Evolutionary conservation across 1,140 invertebrate genomes (phyloP), one percentile per base, ranked within the genome.

Genomic region (Himalopsyche phryganea): DNA sequence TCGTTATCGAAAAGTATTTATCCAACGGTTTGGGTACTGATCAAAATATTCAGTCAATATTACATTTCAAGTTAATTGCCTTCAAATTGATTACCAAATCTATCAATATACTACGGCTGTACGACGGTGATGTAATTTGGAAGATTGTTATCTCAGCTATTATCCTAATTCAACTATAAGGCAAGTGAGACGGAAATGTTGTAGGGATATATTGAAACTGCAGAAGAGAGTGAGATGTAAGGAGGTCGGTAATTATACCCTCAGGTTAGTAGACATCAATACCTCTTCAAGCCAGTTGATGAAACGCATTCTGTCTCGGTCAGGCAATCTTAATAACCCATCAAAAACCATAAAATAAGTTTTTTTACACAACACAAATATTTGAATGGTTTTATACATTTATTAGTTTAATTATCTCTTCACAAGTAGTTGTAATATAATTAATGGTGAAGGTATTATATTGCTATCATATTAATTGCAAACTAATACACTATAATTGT

Each of bases 71-170:
- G 13, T 36, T 60, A 60, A 60, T 60, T 60, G 52, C 40, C 32
- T 33, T 52, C 48, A 23, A 49, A 61, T 61, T 51, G 59, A 60
- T 60, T 54, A 59, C 45, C 32, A 47, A 53, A 53, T 9, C 58
- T 42, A 60, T 60, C 58, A 60, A 51, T 61, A 45, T 33, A 50
- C 45, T 41, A 13, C 42, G 19, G 5, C 17, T 10, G 42, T 19
- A 44, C 45, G 47, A 42, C 47, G 28, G 53, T 50, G 47, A 56
- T 47, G 42, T 56, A 54, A 54, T 56, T 56, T 50, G 38, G 53
- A 61, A 61, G 55, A 56, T 61, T 55, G 28, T 61, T 45, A 61
- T 52, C 28, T 36, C 7, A 13, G 41, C 19, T 50, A 50, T 61
- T 55, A 55, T 51, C 42, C n/a, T 41, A 57, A 57, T 57, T 57